Evolutionary conservation across 2,888 invertebrate species (phyloP).

Genomic region (Macrosoma leucophasiata): DNA sequence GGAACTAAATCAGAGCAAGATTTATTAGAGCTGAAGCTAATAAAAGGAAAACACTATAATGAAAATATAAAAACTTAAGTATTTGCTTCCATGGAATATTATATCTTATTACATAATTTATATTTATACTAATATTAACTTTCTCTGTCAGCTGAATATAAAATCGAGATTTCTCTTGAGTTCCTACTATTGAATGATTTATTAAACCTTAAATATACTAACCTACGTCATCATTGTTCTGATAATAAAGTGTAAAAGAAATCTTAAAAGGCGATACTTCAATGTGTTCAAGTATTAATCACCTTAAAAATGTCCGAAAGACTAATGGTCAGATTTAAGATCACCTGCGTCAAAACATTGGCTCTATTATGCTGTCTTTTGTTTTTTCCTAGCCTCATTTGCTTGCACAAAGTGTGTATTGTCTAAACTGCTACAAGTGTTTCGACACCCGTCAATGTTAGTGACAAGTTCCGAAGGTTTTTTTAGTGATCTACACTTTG

Average conservation of each 20-base stretch:
- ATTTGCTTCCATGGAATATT: too few relatives aligned
- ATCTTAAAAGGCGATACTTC: not conserved
- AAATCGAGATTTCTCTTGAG: too few relatives aligned
- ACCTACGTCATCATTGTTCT: not conserved
- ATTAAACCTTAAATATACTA: too few relatives aligned
- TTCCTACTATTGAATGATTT: too few relatives aligned
- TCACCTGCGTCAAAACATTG: constrained; percentile 54
- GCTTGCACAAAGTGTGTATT: constrained; percentile 50
- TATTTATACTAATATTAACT: too few relatives aligned
- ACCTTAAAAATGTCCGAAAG: constrained; percentile 39
- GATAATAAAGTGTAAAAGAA: not conserved
- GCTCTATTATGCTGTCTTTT: constrained; percentile 52
- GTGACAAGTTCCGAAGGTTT: constrained; percentile 54
- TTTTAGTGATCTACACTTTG: too few relatives aligned
- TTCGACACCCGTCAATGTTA: constrained; percentile 64
- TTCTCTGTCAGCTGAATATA: too few relatives aligned
- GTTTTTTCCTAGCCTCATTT: constrained; percentile 56
- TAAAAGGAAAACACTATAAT: too few relatives aligned
- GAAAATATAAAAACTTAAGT: too few relatives aligned
- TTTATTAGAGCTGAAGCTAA: too few relatives aligned
- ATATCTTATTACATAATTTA: too few relatives aligned
- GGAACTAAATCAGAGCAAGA: too few relatives aligned
- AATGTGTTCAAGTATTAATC: constrained; percentile 53
- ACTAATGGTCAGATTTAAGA: constrained; percentile 51
- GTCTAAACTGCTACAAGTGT: constrained; percentile 53